Conservation (phyloP, 1,140 invertebrate species). For the Aphaenogaster floridana region DNA sequence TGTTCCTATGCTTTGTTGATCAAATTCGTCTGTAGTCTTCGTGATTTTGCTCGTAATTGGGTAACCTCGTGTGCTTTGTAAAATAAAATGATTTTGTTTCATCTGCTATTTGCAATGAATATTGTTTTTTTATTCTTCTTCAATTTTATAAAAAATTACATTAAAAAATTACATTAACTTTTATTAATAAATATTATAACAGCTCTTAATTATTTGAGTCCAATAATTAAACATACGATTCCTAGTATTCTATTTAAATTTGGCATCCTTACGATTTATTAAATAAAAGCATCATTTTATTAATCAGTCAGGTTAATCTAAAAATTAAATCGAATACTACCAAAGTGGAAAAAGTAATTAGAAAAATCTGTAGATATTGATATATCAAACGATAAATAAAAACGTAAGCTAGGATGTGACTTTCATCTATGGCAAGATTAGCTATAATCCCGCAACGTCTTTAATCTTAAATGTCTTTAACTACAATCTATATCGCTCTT, state of each 20-base stretch:
- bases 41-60: neutral
- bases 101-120: neutral
- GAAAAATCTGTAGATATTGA: neutral
- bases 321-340: slow-evolving; percentile 16
- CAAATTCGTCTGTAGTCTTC: neutral
- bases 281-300: neutral
- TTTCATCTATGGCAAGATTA: neutral
- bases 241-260: neutral
- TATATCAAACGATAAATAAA: neutral
- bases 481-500: neutral
- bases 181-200: neutral
- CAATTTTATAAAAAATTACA: neutral
- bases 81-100: neutral
- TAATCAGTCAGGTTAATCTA: neutral
- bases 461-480: neutral
- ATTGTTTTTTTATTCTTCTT: neutral
- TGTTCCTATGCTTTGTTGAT: slow-evolving; percentile 23
- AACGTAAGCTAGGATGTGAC: neutral
- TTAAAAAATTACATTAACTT: neutral
- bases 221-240: neutral
- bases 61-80: neutral
- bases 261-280: neutral
- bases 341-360: neutral
- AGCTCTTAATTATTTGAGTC: neutral
- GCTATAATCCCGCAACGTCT: neutral